A percentile compares a stretch with the other conserved stretches of the same genome.
phyloP scores from a whole-genome alignment of 2,888 invertebrate genomes.

The Drosophila diplacantha region DNA sequence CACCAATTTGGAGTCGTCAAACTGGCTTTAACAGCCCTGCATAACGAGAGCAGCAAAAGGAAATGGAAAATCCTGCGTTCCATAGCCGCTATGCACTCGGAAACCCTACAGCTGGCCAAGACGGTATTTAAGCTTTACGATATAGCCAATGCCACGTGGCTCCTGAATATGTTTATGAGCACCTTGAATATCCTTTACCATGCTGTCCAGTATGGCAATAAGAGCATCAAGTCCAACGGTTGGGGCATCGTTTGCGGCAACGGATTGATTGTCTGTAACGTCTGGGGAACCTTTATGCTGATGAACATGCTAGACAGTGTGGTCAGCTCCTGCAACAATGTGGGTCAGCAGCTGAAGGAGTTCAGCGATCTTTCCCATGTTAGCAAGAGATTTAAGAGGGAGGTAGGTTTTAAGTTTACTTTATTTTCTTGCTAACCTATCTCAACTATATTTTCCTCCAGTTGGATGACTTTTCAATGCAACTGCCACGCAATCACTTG shows the following conservation, averaged over 20 bases:
- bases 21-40: slow-evolving; percentile 35
- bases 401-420: slow-evolving; percentile 36
- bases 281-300: slow-evolving; percentile 25
- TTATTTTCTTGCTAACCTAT: background rate
- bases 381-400: slow-evolving; percentile 26
- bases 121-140: slow-evolving; percentile 40
- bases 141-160: slow-evolving; percentile 26
- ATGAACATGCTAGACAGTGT: slow-evolving; percentile 49
- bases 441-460: background rate
- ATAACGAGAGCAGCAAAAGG: background rate
- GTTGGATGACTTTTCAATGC: slow-evolving; percentile 45
- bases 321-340: slow-evolving; percentile 47
- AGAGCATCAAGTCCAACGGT: slow-evolving; percentile 20
- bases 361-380: slow-evolving; percentile 40
- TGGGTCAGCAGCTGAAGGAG: slow-evolving; percentile 37
- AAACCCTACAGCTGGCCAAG: slow-evolving; percentile 37
- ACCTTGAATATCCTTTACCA: slow-evolving; percentile 56
- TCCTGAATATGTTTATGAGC: slow-evolving; percentile 43
- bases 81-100: slow-evolving; percentile 42
- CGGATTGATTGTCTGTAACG: slow-evolving; percentile 22
- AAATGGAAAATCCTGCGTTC: slow-evolving; percentile 9
- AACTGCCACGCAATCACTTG: slow-evolving; percentile 37
- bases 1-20: slow-evolving; percentile 56
- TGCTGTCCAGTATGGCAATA: slow-evolving; percentile 47
- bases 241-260: slow-evolving; percentile 30